Conservation (phyloP, 2,797 vertebrate species). For the Pseudopleuronectes americanus region DNA sequence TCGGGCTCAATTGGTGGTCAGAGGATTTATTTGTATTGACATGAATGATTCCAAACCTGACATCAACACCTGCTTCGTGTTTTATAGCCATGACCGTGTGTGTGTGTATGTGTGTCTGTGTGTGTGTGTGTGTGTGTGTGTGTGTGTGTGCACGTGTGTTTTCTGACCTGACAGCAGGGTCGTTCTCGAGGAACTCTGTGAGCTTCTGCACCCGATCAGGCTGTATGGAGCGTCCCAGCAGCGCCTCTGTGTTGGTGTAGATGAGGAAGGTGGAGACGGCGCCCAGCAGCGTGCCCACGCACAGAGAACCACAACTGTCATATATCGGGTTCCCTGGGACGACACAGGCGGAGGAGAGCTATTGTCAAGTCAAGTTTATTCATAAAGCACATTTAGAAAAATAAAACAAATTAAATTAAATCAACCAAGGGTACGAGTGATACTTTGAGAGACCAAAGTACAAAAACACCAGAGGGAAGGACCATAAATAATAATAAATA, state of each 20-base stretch:
- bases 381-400: too few species aligned
- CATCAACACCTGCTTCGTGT: slow-evolving; percentile 2
- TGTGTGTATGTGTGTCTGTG: neutral
- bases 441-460: neutral
- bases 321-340: slow-evolving; percentile 91
- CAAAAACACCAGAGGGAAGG: neutral
- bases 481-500: too few species aligned
- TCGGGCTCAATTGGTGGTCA: neutral
- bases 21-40: slow-evolving; percentile 9
- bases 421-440: too few species aligned
- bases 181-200: slow-evolving; percentile 95
- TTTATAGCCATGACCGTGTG: neutral
- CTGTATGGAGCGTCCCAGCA: slow-evolving; percentile 95
- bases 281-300: slow-evolving; percentile 93
- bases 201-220: slow-evolving; percentile 94
- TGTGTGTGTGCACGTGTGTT: neutral
- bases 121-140: neutral
- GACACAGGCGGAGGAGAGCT: neutral
- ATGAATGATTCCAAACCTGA: slow-evolving; percentile 1
- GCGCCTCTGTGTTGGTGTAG: slow-evolving; percentile 97
- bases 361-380: too few species aligned
- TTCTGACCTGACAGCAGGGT: slow-evolving; percentile 93
- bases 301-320: slow-evolving; percentile 95
- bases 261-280: slow-evolving; percentile 96
- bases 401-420: too few species aligned